Evolutionary conservation across 2,113 vertebrate species (phyloP).

Genomic region (Bothrops jararaca): DNA sequence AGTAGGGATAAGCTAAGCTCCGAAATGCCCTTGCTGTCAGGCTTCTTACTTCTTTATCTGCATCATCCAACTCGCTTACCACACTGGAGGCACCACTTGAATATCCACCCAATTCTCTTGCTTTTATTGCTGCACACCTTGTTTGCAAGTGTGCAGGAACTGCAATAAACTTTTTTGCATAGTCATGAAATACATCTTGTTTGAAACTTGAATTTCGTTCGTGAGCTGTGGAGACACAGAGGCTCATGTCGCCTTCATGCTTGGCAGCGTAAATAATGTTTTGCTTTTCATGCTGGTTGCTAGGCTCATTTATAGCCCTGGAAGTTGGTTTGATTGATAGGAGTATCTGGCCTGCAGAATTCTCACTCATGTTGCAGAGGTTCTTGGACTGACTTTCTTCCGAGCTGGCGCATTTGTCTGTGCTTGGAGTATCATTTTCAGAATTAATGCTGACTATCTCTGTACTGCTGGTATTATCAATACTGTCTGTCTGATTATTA

Average conservation of each 20-base stretch:
- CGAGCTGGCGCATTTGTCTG: slow-evolving; percentile 72
- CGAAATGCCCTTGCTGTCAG: slow-evolving; percentile 89
- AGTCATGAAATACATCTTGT: slow-evolving; percentile 66
- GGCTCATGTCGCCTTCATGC: slow-evolving; percentile 82
- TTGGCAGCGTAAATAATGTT: slow-evolving; percentile 77
- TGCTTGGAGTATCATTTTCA: slow-evolving; percentile 73
- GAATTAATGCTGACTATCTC: slow-evolving; percentile 75
- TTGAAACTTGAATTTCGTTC: slow-evolving; percentile 64
- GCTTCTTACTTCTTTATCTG: slow-evolving; percentile 93
- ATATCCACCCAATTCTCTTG: slow-evolving; percentile 71
- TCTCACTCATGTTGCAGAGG: slow-evolving; percentile 61
- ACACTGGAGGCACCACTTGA: slow-evolving; percentile 91
- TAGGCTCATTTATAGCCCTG: slow-evolving; percentile 90
- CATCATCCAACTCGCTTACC: slow-evolving; percentile 91
- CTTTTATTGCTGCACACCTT: slow-evolving; percentile 70
- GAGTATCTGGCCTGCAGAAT: slow-evolving; percentile 83
- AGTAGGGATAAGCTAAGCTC: slow-evolving; percentile 89
- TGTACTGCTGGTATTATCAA: slow-evolving; percentile 67
- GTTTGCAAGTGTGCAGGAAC: slow-evolving; percentile 82
- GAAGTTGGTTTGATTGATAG: slow-evolving; percentile 92
- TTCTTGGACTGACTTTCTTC: slow-evolving; percentile 67
- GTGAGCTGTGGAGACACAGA: slow-evolving; percentile 73
- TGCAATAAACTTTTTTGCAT: slow-evolving; percentile 68
- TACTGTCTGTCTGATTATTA: slow-evolving; percentile 62
- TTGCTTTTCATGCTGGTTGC: slow-evolving; percentile 75